Evolutionary conservation across 92 coral and sea anemone species (phyloP), one percentile per base, ranked within the genome.

Genomic region (Parazoanthus swiftii): DNA sequence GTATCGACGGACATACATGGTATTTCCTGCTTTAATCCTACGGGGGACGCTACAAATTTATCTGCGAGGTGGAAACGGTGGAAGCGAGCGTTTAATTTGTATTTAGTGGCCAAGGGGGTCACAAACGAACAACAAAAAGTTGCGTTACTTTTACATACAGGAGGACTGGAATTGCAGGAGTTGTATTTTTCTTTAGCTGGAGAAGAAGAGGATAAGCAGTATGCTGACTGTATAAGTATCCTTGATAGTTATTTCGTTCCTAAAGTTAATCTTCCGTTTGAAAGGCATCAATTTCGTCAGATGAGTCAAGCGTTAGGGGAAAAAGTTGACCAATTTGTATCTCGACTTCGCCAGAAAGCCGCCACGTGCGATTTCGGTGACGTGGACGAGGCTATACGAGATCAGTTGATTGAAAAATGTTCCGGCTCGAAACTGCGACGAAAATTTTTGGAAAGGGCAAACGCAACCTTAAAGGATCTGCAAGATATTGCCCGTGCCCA

Each of bases 221-320:
- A 48, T 10, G 81, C 58, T 42, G 80, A 86, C 18, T 86, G 81
- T 48, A 48, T 29, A 29, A 29, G 33, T 29, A 29, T 29, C 33
- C 33, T 29, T 29, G 33, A 29, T 29, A 29, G 33, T 29, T 29
- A 88, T 82, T 91, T 88, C 75, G 74, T 77, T 43, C 93, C 93
- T 33, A 72, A 90, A 83, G 82, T 85, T 14, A 84, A 88, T 73
- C 26, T 88, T 13, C 91, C 91, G 18, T 91, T 88, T 63, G 89
- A 91, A 54, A 77, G 86, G 74, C 91, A 88, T 83, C 43, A 46
- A 80, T 91, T 88, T 79, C 79, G 89, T 42, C 91, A 88, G 83
- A 81, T 88, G 90, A 59, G 77, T 26, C 88, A 10, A 39, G 46
- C 79, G 42, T 75, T 39, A 18, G 42, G 82, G n/a, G 89, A 86